Percentiles rank a stretch among this genome's conserved stretches.
phyloP scores from a whole-genome alignment of 2,113 vertebrate species.

The Tyrannus savana region DNA sequence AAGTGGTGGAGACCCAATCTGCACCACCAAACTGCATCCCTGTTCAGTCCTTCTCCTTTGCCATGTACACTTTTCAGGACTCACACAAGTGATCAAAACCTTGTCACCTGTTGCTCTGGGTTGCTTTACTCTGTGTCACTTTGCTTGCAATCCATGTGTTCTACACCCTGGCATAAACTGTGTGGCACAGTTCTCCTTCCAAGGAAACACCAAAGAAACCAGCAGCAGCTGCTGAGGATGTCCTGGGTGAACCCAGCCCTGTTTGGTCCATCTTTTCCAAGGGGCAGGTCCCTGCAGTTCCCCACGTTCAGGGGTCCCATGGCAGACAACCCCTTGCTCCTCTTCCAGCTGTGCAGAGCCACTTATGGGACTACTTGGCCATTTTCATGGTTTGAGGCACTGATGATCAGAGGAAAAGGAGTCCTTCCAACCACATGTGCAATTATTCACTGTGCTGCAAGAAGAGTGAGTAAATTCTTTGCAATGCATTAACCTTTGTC shows the following conservation, averaged over 20 bases:
- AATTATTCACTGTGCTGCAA: neutral
- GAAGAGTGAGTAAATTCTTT: neutral
- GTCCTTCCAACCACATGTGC: neutral
- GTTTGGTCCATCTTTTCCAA: neutral
- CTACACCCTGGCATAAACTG: neutral
- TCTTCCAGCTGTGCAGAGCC: neutral
- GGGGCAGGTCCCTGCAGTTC: neutral
- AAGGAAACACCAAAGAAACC: neutral
- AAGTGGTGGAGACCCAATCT: neutral
- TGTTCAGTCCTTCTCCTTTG: neutral
- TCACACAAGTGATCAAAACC: neutral
- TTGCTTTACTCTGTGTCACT: neutral
- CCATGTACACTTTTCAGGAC: rapidly evolving
- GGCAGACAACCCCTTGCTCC: neutral
- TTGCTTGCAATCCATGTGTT: neutral
- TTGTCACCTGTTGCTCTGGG: neutral
- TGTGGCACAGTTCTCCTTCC: neutral
- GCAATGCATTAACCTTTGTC: neutral
- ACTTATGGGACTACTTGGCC: neutral
- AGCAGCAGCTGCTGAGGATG: neutral
- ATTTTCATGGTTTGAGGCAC: neutral
- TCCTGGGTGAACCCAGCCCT: too few species aligned
- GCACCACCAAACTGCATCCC: neutral
- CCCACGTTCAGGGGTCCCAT: rapidly evolving
- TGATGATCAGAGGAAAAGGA: neutral